Evolutionary conservation across 2,888 invertebrate genomes (phyloP), one percentile per base, ranked within the genome.

Genomic region (Junonia oenone): DNA sequence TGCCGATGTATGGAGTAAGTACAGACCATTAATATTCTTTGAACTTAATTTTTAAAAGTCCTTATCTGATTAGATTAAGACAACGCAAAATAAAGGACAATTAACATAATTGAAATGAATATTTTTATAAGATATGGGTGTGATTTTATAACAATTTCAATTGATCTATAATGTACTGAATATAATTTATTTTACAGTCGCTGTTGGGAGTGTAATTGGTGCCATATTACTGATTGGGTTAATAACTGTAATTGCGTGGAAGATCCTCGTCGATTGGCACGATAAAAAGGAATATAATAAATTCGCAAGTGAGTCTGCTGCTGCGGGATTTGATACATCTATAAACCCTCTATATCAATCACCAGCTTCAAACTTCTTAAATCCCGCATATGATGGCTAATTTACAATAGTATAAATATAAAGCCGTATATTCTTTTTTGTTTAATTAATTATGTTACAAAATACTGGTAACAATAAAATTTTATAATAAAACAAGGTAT

Each of bases 1-100:
- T 48, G 74, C 75, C 0, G 70, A 84, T 59, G 61, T 81, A 53
- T 78, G 77, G 73, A 66, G 89, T 89, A 67, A 78, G 83, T 81
- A 51, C 5, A 22, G 6, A 8, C 8, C 2, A 8, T 29, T 6
- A 8, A 29, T n/a, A n/a, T n/a, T n/a, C n/a, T n/a, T n/a, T n/a
- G n/a, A n/a, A n/a, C n/a, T n/a, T n/a, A n/a, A n/a, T n/a, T n/a
- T n/a, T n/a, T n/a, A n/a, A n/a, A n/a, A n/a, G n/a, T n/a, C n/a
- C n/a, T n/a, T n/a, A n/a, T n/a, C n/a, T n/a, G n/a, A n/a, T n/a
- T n/a, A n/a, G n/a, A n/a, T n/a, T n/a, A n/a, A n/a, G n/a, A n/a
- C n/a, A n/a, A n/a, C n/a, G n/a, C n/a, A n/a, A n/a, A n/a, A n/a
- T n/a, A n/a, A n/a, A n/a, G n/a, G n/a, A n/a, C n/a, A n/a, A n/a